A percentile compares a stretch with the other conserved stretches of the same genome.
phyloP scores from a whole-genome alignment of 2,113 vertebrate species.

The Hemibagrus wyckioides region DNA sequence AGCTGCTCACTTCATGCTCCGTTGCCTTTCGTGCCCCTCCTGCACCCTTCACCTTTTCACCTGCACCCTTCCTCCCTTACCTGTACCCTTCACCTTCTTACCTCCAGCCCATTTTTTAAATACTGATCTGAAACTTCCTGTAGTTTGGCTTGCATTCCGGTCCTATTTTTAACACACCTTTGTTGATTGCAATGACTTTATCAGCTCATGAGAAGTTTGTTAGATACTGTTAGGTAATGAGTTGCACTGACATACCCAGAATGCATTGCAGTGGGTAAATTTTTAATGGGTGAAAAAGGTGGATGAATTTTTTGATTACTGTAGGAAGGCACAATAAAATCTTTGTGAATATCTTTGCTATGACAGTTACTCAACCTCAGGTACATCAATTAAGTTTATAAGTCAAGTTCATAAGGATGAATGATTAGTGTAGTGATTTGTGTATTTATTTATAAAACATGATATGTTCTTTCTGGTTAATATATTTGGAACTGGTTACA shows the following conservation, averaged over 20 bases:
- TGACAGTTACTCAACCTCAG: background rate
- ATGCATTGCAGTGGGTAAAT: background rate
- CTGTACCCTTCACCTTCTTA: constrained; percentile 33
- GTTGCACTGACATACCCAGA: background rate
- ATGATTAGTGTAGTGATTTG: background rate
- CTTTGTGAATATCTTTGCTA: background rate
- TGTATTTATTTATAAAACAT: background rate
- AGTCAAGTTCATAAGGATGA: background rate
- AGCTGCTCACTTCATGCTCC: constrained; percentile 78
- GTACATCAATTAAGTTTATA: background rate
- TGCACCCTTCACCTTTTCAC: constrained; percentile 57
- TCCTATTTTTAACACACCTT: background rate
- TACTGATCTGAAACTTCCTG: constrained; percentile 31
- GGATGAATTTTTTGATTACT: background rate
- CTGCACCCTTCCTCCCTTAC: constrained; percentile 25
- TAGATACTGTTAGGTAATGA: background rate
- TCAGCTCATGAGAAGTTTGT: background rate
- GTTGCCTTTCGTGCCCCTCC: constrained; percentile 65
- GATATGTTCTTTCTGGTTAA: too few species aligned
- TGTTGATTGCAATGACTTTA: constrained; percentile 10
- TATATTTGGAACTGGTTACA: background rate
- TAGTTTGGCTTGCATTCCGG: constrained; percentile 3
- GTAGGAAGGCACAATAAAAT: background rate
- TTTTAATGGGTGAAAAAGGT: background rate
- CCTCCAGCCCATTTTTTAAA: constrained; percentile 7